A percentile compares a stretch with the other conserved stretches of the same genome.
These are phyloP conservation scores for Homalodisca vitripennis DNA, from an alignment of 1,140 invertebrate species.

Conservation along the genomic window DNA sequence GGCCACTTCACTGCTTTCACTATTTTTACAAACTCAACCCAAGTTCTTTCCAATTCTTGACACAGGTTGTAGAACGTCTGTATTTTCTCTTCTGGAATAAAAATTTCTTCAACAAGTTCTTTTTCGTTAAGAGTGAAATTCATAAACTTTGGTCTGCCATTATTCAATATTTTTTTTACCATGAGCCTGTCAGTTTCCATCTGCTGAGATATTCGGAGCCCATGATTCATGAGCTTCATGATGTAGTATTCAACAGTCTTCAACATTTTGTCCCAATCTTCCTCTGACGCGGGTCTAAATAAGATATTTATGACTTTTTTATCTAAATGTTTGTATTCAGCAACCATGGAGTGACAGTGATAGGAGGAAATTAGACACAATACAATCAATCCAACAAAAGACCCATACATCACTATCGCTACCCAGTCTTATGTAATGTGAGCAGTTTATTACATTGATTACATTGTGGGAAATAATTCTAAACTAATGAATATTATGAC, in stretches of 20 bases:
- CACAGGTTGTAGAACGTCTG: neutral
- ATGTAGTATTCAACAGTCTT: slow-evolving; percentile 1
- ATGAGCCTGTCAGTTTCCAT: neutral
- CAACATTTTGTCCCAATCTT: slow-evolving; percentile 4
- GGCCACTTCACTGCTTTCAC: neutral
- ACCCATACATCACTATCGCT: no score
- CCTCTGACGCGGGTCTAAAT: neutral
- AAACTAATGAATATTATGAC: no score
- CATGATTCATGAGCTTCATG: neutral
- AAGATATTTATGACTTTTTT: slow-evolving; percentile 1
- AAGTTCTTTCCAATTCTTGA: neutral
- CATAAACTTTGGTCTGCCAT: neutral
- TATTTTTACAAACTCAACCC: neutral
- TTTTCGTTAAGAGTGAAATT: neutral
- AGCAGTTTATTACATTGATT: no score
- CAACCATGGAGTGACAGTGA: slow-evolving; percentile 5
- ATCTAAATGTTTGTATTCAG: slow-evolving; percentile 10
- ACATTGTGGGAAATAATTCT: no score
- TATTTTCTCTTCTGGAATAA: neutral
- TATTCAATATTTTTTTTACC: neutral
- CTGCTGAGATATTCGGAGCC: neutral
- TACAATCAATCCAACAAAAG: no score
- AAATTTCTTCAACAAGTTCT: neutral
- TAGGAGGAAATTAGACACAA: no score
- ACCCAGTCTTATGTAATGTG: no score